A percentile compares a stretch with the other conserved stretches of the same genome.
Evolutionary conservation across 2,113 vertebrate species (phyloP).

Genomic region (Cheirogaleus medius): DNA sequence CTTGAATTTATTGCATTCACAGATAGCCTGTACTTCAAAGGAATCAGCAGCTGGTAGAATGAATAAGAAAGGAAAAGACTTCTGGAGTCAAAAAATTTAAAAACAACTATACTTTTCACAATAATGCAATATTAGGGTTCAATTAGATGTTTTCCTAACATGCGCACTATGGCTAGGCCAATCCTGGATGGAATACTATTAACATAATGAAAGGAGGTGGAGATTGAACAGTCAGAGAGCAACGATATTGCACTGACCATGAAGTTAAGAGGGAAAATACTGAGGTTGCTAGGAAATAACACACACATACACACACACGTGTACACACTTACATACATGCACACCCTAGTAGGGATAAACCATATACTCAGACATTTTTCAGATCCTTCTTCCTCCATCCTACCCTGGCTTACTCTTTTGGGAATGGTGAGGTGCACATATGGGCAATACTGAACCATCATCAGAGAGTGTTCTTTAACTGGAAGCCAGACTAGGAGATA

Average conservation of each 20-base stretch:
- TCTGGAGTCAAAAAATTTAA: neutral
- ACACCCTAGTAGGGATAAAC: neutral
- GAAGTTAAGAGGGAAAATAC: neutral
- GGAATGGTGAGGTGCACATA: too few species aligned
- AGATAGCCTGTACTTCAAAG: neutral
- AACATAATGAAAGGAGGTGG: neutral
- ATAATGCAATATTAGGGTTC: neutral
- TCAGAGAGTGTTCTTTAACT: neutral
- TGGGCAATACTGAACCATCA: too few species aligned
- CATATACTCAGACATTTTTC: neutral
- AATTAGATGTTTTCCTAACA: neutral
- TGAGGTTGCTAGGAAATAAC: neutral
- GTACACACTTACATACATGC: neutral
- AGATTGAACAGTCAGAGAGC: accelerated
- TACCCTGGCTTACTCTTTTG: too few species aligned
- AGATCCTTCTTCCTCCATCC: neutral
- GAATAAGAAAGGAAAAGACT: neutral
- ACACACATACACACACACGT: neutral
- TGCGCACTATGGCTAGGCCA: neutral
- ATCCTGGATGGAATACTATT: too few species aligned
- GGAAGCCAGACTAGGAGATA: neutral
- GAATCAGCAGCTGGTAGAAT: neutral
- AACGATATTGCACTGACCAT: neutral
- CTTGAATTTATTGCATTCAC: neutral
- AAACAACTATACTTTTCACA: neutral